Conservation (phyloP, 1,140 invertebrate genomes). For the Chironomus striatipennis region DNA sequence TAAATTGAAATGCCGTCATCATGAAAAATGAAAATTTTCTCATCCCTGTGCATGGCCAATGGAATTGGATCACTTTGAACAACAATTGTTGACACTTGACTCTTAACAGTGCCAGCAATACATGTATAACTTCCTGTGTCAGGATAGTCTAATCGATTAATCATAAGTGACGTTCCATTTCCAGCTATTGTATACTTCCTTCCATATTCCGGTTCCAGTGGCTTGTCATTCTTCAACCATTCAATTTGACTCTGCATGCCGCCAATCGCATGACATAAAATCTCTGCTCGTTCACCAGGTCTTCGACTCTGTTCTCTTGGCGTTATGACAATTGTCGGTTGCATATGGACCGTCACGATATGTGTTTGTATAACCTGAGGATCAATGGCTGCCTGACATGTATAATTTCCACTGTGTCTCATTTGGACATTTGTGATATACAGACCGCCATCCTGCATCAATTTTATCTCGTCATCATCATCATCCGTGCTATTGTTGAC, state of each 20-base stretch:
- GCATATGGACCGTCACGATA: constrained; percentile 61
- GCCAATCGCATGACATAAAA: constrained; percentile 62
- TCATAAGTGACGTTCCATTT: constrained; percentile 59
- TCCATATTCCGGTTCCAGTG: constrained; percentile 44
- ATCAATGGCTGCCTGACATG: constrained; percentile 66
- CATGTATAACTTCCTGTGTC: constrained; percentile 72
- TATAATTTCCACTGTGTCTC: constrained; percentile 72
- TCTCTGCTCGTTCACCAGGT: constrained; percentile 54
- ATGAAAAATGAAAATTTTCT: constrained; percentile 67
- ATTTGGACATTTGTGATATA: constrained; percentile 67
- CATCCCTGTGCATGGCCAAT: constrained; percentile 52
- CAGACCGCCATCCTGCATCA: constrained; percentile 64
- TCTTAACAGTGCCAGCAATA: constrained; percentile 58
- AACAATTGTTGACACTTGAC: constrained; percentile 62
- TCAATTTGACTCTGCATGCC: constrained; percentile 59
- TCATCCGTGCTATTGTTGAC: constrained; percentile 50
- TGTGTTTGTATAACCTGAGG: constrained; percentile 69
- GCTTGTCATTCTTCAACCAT: constrained; percentile 66
- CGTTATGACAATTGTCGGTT: constrained; percentile 59
- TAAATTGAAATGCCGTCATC: constrained; percentile 68
- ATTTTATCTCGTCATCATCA: constrained; percentile 46
- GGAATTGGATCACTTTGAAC: constrained; percentile 60
- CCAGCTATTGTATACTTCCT: constrained; percentile 57
- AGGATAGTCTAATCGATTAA: constrained; percentile 57
- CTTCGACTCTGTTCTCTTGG: constrained; percentile 57